A percentile compares a stretch with the other conserved stretches of the same genome.
These are phyloP conservation scores for Onychomys arenicola DNA, from an alignment of 2,797 vertebrate genomes.

Conservation along the genomic window DNA sequence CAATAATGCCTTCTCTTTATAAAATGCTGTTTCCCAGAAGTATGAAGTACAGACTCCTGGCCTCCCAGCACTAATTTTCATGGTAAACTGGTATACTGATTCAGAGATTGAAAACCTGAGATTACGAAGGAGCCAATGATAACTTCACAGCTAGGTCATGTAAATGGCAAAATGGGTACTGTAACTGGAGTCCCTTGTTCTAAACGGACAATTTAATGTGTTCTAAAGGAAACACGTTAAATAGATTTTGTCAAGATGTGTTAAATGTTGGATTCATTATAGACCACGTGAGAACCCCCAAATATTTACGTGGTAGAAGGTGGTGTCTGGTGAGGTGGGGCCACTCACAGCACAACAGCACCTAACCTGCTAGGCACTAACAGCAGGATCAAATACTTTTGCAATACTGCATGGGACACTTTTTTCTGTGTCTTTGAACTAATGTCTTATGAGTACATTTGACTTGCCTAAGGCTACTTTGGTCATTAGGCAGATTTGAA, in stretches of 20 bases:
- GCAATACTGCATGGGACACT: background rate
- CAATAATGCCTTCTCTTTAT: background rate
- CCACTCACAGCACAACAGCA: background rate
- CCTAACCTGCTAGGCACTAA: background rate
- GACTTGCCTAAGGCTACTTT: slow-evolving; percentile 17
- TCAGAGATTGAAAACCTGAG: slow-evolving; percentile 40
- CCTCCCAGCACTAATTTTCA: background rate
- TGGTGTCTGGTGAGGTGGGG: background rate
- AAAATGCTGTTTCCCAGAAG: background rate
- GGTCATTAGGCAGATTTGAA: slow-evolving; percentile 10
- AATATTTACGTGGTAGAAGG: background rate
- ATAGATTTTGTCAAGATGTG: background rate
- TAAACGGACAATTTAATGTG: background rate
- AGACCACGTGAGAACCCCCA: background rate
- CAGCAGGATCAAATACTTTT: background rate
- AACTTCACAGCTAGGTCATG: background rate
- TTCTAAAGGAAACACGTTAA: background rate
- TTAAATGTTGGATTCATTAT: background rate
- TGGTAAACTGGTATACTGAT: background rate
- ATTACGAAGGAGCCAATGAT: background rate
- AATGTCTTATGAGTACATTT: background rate
- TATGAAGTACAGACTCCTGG: background rate
- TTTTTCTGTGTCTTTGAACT: background rate
- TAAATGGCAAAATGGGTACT: background rate
- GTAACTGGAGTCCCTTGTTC: background rate